Percentiles rank a stretch among this genome's conserved stretches.
Evolutionary conservation across 1,140 invertebrate genomes (phyloP).

Genomic region (Triops cancriformis): DNA sequence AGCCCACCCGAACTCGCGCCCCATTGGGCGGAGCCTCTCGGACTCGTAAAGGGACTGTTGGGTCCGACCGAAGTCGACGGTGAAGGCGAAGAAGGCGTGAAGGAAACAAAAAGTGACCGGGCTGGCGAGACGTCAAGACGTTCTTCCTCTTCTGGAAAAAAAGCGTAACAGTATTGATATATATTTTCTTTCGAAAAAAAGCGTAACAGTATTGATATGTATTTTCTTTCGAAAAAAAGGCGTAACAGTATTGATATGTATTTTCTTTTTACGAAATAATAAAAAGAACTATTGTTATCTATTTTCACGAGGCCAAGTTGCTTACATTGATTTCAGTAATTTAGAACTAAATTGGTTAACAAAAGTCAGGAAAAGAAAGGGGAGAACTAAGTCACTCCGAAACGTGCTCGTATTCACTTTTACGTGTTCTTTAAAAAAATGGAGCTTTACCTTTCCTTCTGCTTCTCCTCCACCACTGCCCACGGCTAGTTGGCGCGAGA

Average conservation of each 20-base stretch:
- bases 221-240: neutral
- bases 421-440: neutral
- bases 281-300: too few species aligned
- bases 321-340: neutral
- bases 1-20: neutral
- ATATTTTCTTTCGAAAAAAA: neutral
- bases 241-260: neutral
- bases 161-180: neutral
- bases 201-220: neutral
- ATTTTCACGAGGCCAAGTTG: too few species aligned
- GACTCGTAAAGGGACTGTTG: conserved; percentile 27
- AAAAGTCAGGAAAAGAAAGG: too few species aligned
- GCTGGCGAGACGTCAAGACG: conserved; percentile 23
- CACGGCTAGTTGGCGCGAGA: conserved; percentile 34
- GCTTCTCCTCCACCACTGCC: conserved; percentile 48
- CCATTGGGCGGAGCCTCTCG: conserved; percentile 27
- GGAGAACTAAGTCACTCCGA: too few species aligned
- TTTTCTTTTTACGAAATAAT: too few species aligned
- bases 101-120: conserved; percentile 19
- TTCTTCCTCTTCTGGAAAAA: conserved; percentile 11
- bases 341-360: neutral
- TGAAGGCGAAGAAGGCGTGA: conserved; percentile 25
- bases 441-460: conserved; percentile 42
- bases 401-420: too few species aligned
- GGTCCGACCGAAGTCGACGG: conserved; percentile 19